Base-by-base conservation (phyloP, 2,113 vertebrate species). In the Alethe castanea region DNA sequence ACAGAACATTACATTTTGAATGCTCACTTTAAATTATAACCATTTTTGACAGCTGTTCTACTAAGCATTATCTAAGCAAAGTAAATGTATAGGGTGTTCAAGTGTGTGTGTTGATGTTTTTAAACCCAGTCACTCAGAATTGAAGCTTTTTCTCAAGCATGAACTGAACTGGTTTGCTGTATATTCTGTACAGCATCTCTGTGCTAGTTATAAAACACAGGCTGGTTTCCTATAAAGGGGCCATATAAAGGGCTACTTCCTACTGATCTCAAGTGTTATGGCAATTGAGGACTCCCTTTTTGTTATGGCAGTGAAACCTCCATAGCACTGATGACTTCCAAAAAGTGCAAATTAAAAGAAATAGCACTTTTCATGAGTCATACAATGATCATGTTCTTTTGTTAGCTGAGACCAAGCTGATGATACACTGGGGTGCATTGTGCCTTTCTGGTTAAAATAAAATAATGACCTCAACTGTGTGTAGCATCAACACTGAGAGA, bases 1-100 rank as follows among this genome's bases (percentile, higher is more conserved):
- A 94, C 78, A 95, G 95, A 97, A 96, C 95, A 92, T 91, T 95
- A 83, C 81, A 91, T 96, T 97, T 95, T 91, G 94, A 97, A 90
- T 44, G 25, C 90, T 94, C 92, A 96, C 90, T 95, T 97, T 97
- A 97, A 97, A 97, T 98, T 96, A 95, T 94, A 97, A 95, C 95
- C 69, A 89, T 97, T 97, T 97, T 97, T 74, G 95, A 97, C 95
- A 97, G 95, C 96, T 97, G 84, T 95, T 81, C 79, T 97, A 82
- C 92, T 96, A 90, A 88, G 54, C 76, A 83, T 95, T 97, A 95
- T 96, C 94, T 44, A 92, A 96, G 81, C 88, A 94, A 96, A 95
- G 60, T 90, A 97, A 94, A 94, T 35, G 9, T 93, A 83, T 94
- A 94, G 87, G 72, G 66, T 88, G 76, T 94, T 96, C 69, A 93